Base-by-base conservation (phyloP, 2,888 invertebrate species). In the Drosophila cyrtoloma region DNA sequence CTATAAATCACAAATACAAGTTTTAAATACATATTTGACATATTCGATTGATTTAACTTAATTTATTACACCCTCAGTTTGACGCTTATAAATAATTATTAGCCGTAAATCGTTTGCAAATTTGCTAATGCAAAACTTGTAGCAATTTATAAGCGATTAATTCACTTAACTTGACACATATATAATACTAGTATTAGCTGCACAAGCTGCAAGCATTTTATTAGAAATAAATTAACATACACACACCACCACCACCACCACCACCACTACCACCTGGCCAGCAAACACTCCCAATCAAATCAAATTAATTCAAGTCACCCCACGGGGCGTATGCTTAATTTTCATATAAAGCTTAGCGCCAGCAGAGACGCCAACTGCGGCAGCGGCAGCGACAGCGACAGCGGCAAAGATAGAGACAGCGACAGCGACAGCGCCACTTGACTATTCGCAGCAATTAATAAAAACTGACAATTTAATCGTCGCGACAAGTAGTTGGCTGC, bases 401-500 rank as follows among this genome's bases (percentile, higher is more conserved):
- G n/a, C 6, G 53, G n/a, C 42, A 35, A 64, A 10, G 28, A 9
- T 58, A 66, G 71, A 55, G 64, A 56, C 71, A 68, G 51, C 44
- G 59, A 0, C 62, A 56, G 52, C n/a, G 64, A 12, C 79, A 70
- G 70, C 76, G 80, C 55, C 71, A 79, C 79, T 77, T 75, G 76
- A 74, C 79, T 88, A 91, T 88, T 88, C 85, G 87, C 87, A 87
- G 91, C 90, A 91, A 92, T 92, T 92, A 92, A 92, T 92, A 92
- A 91, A 89, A 88, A 85, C 91, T 92, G 91, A 92, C 91, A 92
- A 92, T 92, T 86, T 92, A 92, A 92, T 92, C 91, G 87, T 82
- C 84, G 84, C 83, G 90, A 91, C 89, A 91, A 90, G 90, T 90
- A 86, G 91, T 90, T 85, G 84, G 86, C 91, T 86, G 85, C 90